Conservation (phyloP, 2,797 vertebrate species). For the Aeoliscus strigatus region DNA sequence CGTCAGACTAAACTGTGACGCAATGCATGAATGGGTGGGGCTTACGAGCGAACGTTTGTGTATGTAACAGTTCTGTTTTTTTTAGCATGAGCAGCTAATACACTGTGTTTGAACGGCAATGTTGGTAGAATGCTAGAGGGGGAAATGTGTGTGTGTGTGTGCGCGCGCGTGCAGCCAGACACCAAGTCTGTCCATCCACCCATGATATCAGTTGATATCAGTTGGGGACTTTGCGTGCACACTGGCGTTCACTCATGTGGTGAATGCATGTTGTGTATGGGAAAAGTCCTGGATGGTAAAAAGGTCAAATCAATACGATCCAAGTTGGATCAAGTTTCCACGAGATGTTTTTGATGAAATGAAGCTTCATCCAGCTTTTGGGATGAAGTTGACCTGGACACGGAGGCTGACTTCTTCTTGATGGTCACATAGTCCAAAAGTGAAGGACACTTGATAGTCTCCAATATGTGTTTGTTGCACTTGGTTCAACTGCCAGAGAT, state of each 20-base stretch:
- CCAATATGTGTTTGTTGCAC: slow-evolving; percentile 99
- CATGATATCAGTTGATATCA: slow-evolving; percentile 41
- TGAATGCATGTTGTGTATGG: slow-evolving; percentile 93
- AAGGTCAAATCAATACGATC: background rate
- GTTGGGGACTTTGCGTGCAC: slow-evolving; percentile 83
- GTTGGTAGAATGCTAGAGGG: too few species aligned
- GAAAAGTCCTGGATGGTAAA: slow-evolving; percentile 80
- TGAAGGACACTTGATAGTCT: slow-evolving; percentile 97
- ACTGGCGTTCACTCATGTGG: slow-evolving; percentile 91
- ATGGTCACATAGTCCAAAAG: slow-evolving; percentile 93
- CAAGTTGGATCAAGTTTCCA: background rate
- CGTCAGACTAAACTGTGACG: background rate
- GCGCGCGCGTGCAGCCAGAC: too few species aligned
- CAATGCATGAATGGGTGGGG: background rate
- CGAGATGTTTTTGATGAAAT: background rate
- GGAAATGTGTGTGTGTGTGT: too few species aligned
- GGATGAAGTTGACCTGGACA: slow-evolving; percentile 94
- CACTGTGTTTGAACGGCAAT: too few species aligned
- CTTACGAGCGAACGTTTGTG: slow-evolving; percentile 9
- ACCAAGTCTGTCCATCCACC: too few species aligned
- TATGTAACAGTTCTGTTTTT: too few species aligned
- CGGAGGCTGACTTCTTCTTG: slow-evolving; percentile 94
- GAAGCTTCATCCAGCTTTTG: slow-evolving; percentile 63
- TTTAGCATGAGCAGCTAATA: background rate
- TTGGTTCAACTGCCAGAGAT: slow-evolving; percentile 91